phyloP scores from a whole-genome alignment of 2,113 vertebrate genomes.

The Neodon shergylaensis region DNA sequence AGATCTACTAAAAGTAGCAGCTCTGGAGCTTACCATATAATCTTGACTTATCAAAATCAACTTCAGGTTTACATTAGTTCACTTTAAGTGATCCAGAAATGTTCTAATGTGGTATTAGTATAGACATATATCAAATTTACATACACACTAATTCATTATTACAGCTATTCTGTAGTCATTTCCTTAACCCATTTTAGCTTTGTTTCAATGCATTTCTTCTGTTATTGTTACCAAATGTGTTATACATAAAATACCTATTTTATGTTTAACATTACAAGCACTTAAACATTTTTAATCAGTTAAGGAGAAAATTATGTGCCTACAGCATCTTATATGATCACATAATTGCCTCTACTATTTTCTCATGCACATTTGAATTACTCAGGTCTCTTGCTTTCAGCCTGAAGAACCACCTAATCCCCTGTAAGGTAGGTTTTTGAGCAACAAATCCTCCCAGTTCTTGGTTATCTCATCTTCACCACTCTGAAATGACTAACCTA shows the following conservation, averaged over 20 bases:
- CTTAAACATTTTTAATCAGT: not conserved
- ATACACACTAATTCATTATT: not conserved
- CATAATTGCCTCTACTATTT: not conserved
- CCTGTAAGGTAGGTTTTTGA: not conserved
- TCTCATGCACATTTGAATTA: conserved; percentile 5
- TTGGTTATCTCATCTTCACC: not conserved
- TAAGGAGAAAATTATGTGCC: not conserved
- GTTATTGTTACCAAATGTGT: not conserved
- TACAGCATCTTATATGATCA: not conserved
- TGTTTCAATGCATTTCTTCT: not conserved
- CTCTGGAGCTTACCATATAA: conserved; percentile 2
- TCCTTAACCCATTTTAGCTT: not conserved
- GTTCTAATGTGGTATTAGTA: not conserved
- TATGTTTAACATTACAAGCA: not conserved
- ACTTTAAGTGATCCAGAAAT: conserved; percentile 8
- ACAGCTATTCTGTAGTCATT: not conserved
- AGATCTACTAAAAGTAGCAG: not conserved
- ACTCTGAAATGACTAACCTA: not conserved
- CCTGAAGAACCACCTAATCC: not conserved
- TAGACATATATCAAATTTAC: not conserved
- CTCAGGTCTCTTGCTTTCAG: not conserved
- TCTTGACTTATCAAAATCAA: conserved; percentile 14
- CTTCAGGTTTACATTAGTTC: conserved; percentile 34
- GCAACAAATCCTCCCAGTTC: conserved; percentile 12
- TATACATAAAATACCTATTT: not conserved